Conservation (phyloP, 53 echinoderm and acorn worm species). For the Patiria pectinifera region DNA sequence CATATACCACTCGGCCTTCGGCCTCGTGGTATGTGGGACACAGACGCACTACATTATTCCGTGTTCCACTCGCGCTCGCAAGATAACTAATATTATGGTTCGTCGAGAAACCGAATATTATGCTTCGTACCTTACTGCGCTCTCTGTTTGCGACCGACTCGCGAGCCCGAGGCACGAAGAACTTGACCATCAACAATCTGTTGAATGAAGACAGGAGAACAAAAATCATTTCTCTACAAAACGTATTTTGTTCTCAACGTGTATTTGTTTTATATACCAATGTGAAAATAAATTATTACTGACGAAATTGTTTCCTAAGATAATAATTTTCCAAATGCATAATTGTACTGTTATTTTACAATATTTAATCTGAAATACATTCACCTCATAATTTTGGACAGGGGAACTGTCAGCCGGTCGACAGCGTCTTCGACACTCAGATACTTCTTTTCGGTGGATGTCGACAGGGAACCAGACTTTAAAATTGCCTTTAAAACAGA, state of each 20-base stretch:
- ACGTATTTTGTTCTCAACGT: background rate
- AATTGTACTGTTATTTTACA: background rate
- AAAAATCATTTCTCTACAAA: background rate
- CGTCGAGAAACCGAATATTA: background rate
- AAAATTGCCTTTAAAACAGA: constrained; percentile 29
- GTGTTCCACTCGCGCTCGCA: no score
- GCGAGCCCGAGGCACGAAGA: constrained; percentile 67
- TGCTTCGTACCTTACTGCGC: constrained; percentile 63
- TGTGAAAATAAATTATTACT: no score
- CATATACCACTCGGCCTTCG: no score
- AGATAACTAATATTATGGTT: no score
- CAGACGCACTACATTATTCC: no score
- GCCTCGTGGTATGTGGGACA: no score
- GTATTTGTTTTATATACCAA: background rate
- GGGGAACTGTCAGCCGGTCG: constrained; percentile 60
- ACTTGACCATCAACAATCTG: constrained; percentile 57
- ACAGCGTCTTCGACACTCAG: constrained; percentile 74
- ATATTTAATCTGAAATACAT: background rate
- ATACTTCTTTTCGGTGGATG: constrained; percentile 53
- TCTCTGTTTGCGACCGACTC: constrained; percentile 67
- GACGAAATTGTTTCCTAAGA: no score
- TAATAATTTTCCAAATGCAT: no score
- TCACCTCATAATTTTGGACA: constrained; percentile 51
- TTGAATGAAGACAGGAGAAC: background rate
- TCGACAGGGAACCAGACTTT: constrained; percentile 33